phyloP scores from a whole-genome alignment of 53 echinoderm and acorn worm genomes.

The Glandiceps talaboti region DNA sequence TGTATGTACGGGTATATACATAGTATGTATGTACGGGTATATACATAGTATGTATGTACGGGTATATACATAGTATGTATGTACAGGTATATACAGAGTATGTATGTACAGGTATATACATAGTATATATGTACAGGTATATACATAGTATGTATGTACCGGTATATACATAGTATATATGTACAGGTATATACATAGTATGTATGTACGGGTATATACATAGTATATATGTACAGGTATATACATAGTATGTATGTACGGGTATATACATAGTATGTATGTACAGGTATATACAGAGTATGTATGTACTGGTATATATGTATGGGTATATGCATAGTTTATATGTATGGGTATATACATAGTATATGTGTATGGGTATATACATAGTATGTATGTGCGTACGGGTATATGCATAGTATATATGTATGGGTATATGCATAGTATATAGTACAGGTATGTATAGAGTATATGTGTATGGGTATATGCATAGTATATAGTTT shows the following conservation, averaged over 20 bases:
- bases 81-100: no score
- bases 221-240: not conserved
- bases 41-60: no score
- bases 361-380: not conserved
- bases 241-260: not conserved
- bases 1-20: no score
- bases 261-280: not conserved
- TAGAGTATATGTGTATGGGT: not conserved
- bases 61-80: no score
- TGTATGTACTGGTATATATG: not conserved
- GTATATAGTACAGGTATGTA: not conserved
- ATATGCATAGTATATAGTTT: no score
- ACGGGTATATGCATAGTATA: not conserved
- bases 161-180: no score
- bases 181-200: no score
- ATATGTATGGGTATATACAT: not conserved
- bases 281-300: not conserved
- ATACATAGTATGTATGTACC: no score
- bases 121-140: no score
- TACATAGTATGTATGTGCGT: not conserved
- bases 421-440: not conserved
- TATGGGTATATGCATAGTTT: not conserved
- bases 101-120: no score
- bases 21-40: no score
- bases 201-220: not conserved